Percentiles rank a stretch among this genome's conserved stretches.
Conservation (phyloP, 2,888 invertebrate species). For the Lordiphosa andalusiaca region DNA sequence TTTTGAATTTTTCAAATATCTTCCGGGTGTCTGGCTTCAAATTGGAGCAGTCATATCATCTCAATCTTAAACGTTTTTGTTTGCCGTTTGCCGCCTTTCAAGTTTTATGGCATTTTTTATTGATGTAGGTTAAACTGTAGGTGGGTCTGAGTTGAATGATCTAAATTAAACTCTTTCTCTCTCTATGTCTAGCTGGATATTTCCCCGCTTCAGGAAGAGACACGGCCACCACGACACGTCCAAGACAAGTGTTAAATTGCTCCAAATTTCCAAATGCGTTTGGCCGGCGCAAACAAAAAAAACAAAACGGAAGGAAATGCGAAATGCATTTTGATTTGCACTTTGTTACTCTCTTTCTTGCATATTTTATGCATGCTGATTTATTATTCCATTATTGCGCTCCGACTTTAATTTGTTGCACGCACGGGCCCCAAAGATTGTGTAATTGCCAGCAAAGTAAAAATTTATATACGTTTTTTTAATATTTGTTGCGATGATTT, state of each 20-base stretch:
- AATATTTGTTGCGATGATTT: conserved; percentile 1
- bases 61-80: conserved; percentile 24
- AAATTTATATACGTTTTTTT: conserved; percentile 3
- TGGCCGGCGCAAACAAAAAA: conserved; percentile 21
- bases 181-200: conserved; percentile 17
- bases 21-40: conserved; percentile 70
- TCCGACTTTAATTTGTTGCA: conserved; percentile 58
- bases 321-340: conserved; percentile 51
- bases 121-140: conserved; percentile 24
- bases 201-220: conserved; percentile 33
- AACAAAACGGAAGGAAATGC: conserved; percentile 72
- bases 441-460: conserved; percentile 35
- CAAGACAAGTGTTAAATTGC: conserved; percentile 36
- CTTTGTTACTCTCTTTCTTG: conserved; percentile 30
- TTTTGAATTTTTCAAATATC: conserved; percentile 38
- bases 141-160: conserved; percentile 16
- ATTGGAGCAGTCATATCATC: conserved; percentile 45
- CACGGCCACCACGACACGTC: conserved; percentile 24
- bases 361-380: conserved; percentile 56
- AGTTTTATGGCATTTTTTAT: conserved; percentile 9
- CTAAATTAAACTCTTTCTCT: not conserved
- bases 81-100: conserved; percentile 28
- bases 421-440: conserved; percentile 57
- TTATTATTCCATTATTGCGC: conserved; percentile 52
- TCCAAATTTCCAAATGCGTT: conserved; percentile 39